Conservation (phyloP, 2,113 vertebrate genomes). For the Nothobranchius furzeri region DNA sequence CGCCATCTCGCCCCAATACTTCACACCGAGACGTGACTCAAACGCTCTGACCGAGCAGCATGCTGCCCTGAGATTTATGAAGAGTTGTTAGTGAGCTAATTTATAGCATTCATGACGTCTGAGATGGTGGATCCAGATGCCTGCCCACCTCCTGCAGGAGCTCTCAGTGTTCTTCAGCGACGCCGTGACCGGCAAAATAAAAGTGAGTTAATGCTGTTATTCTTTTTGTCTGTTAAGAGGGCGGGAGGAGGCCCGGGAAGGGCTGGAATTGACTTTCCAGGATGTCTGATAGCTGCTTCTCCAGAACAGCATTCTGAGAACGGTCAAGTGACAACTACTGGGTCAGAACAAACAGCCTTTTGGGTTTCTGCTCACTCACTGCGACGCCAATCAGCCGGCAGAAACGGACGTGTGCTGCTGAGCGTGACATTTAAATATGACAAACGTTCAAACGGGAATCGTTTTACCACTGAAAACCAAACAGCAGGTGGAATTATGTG, state of each 20-base stretch:
- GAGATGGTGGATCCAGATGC: slow-evolving; percentile 68
- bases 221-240: slow-evolving; percentile 20
- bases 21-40: slow-evolving; percentile 53
- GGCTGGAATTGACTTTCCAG: slow-evolving; percentile 54
- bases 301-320: slow-evolving; percentile 11
- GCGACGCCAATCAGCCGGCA: slow-evolving; percentile 6
- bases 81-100: slow-evolving; percentile 60
- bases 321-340: neutral
- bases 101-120: slow-evolving; percentile 49
- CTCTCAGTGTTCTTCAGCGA: slow-evolving; percentile 22
- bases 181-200: slow-evolving; percentile 32
- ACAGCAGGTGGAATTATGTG: neutral
- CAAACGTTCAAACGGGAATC: neutral
- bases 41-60: slow-evolving; percentile 48
- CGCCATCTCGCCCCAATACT: slow-evolving; percentile 35
- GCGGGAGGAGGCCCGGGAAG: slow-evolving; percentile 15
- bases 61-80: slow-evolving; percentile 58
- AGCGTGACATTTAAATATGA: neutral
- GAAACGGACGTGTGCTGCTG: neutral
- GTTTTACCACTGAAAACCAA: too few species aligned
- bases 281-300: slow-evolving; percentile 5
- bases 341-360: neutral
- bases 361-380: neutral
- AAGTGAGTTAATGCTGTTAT: slow-evolving; percentile 64
- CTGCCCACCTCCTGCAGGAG: slow-evolving; percentile 27